phyloP scores from a whole-genome alignment of 2,797 vertebrate genomes.

The Oreochromis mossambicus region DNA sequence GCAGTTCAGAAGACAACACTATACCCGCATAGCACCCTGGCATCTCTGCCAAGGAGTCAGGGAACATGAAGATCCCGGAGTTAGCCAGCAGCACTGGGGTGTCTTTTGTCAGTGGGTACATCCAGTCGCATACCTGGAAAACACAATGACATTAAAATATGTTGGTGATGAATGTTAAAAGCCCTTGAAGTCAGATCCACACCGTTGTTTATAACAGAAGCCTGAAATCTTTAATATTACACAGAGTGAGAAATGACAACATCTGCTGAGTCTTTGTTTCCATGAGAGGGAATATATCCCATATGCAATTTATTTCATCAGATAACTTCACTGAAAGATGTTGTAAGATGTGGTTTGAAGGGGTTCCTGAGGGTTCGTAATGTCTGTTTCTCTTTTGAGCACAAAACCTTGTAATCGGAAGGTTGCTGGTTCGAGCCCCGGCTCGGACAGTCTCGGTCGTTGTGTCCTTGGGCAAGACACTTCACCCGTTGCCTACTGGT shows the following conservation, averaged over 20 bases:
- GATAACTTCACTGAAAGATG: background rate
- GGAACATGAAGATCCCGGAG: constrained; percentile 93
- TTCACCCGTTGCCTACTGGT: too few species aligned
- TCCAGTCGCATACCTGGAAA: constrained; percentile 89
- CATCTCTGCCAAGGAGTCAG: constrained; percentile 79
- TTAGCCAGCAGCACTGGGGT: constrained; percentile 89
- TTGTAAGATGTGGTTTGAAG: background rate
- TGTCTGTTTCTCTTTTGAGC: background rate
- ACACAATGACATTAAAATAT: background rate
- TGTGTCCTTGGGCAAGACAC: too few species aligned
- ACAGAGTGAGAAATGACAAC: background rate
- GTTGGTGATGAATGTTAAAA: background rate
- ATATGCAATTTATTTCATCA: background rate
- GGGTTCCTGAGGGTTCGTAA: background rate
- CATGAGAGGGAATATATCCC: background rate
- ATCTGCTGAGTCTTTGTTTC: background rate
- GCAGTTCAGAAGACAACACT: constrained; percentile 89
- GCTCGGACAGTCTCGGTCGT: too few species aligned
- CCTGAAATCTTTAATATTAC: background rate
- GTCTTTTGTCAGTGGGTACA: constrained; percentile 83
- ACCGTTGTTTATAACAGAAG: background rate
- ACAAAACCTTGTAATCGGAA: background rate
- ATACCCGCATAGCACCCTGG: constrained; percentile 88
- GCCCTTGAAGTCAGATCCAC: background rate
- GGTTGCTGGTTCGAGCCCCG: too few species aligned